Percentiles rank a stretch among this genome's conserved stretches.
Conservation (phyloP, 1,140 invertebrate genomes). For the Drosophila punjabiensis region DNA sequence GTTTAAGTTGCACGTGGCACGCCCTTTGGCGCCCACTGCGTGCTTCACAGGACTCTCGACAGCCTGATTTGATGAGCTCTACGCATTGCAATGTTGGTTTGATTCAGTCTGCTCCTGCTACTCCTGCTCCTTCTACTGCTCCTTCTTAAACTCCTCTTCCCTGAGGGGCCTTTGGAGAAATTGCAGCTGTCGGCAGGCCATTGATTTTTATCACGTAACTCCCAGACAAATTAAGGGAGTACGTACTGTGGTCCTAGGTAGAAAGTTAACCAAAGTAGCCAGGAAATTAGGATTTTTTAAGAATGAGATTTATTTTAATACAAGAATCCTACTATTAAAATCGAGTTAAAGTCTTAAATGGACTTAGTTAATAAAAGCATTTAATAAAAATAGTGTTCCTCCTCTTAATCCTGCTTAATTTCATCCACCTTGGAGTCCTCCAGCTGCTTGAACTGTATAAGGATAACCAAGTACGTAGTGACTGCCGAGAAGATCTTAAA, state of each 20-base stretch:
- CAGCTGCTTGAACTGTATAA: constrained; percentile 82
- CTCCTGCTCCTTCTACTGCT: neutral
- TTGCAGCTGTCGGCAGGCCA: constrained; percentile 26
- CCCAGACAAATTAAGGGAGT: constrained; percentile 13
- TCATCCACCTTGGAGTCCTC: constrained; percentile 79
- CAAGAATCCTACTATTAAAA: neutral
- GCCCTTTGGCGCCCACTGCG: constrained; percentile 29
- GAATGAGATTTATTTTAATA: neutral
- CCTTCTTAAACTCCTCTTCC: neutral
- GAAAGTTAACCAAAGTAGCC: neutral
- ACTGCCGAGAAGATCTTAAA: constrained; percentile 84
- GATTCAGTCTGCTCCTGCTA: neutral
- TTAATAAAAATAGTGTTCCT: neutral
- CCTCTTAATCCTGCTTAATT: neutral
- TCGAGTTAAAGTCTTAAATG: neutral
- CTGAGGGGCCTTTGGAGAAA: neutral
- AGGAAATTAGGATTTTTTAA: too few relatives aligned
- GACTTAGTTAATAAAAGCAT: neutral
- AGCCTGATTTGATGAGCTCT: constrained; percentile 38
- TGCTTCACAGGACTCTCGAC: constrained; percentile 14
- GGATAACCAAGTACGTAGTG: constrained; percentile 80
- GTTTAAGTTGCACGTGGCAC: constrained; percentile 66
- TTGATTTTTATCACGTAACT: constrained; percentile 23
- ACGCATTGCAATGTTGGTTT: constrained; percentile 44
- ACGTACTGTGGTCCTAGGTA: neutral